Evolutionary conservation across 2,797 vertebrate species (phyloP).

Genomic region (Adrianichthys oophorus): DNA sequence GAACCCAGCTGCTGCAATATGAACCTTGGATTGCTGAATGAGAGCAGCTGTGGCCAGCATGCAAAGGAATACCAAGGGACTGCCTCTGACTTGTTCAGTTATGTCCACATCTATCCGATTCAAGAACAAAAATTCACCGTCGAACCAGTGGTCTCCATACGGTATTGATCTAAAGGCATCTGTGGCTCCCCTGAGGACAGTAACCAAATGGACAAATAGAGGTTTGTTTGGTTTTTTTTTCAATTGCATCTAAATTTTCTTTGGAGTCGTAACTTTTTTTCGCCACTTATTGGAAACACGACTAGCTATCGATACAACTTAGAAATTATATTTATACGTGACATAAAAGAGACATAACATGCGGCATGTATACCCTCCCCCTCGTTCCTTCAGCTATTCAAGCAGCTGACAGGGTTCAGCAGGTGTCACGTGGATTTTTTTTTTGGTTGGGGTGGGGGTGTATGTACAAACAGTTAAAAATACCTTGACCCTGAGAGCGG

Average conservation of each 20-base stretch:
- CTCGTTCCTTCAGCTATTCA: constrained; percentile 30
- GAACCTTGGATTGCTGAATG: constrained; percentile 49
- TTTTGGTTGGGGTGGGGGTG: neutral
- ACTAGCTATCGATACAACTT: neutral
- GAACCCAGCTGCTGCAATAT: constrained; percentile 63
- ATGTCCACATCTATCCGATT: constrained; percentile 44
- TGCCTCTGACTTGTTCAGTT: constrained; percentile 42
- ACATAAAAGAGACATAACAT: constrained; percentile 25
- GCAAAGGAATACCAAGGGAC: constrained; percentile 28
- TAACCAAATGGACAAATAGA: constrained; percentile 38
- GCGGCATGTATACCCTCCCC: constrained; percentile 8
- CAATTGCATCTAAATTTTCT: constrained; percentile 10
- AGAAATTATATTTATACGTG: constrained; percentile 21
- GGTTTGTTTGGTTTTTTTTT: constrained; percentile 17
- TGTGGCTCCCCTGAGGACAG: constrained; percentile 38
- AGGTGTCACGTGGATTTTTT: constrained; percentile 58
- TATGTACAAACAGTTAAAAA: constrained; percentile 60
- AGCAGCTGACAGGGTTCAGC: constrained; percentile 70
- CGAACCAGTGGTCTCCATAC: constrained; percentile 46
- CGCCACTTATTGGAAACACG: too few relatives aligned
- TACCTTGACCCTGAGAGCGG: constrained; percentile 64
- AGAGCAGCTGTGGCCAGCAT: constrained; percentile 57
- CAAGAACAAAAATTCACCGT: constrained; percentile 51
- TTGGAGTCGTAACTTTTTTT: neutral
- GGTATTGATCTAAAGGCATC: constrained; percentile 52